Percentiles rank a stretch among this genome's conserved stretches.
Evolutionary conservation across 2,113 vertebrate genomes (phyloP).

Genomic region (Capra hircus): DNA sequence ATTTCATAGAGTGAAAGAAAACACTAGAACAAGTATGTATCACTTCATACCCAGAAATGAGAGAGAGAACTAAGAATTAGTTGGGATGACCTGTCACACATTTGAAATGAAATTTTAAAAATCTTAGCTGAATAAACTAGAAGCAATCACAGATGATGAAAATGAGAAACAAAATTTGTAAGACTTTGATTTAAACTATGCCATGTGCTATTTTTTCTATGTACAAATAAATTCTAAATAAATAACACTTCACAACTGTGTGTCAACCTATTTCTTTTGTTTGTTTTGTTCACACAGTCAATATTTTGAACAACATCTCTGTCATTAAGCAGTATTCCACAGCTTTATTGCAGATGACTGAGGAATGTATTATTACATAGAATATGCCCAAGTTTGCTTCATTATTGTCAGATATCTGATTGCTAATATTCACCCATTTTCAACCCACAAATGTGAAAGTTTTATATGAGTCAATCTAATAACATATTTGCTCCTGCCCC

Average conservation of each 20-base stretch:
- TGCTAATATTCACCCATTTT: neutral
- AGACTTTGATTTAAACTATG: neutral
- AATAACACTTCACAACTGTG: neutral
- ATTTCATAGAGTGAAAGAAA: neutral
- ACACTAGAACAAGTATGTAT: neutral
- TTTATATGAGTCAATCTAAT: neutral
- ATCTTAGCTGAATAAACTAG: neutral
- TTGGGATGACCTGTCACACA: neutral
- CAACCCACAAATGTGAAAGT: neutral
- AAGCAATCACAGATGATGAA: neutral
- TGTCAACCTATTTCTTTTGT: neutral
- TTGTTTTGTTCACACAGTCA: neutral
- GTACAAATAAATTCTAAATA: slow-evolving; percentile 10
- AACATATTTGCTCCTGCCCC: neutral
- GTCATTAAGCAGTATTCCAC: neutral
- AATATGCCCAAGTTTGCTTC: neutral
- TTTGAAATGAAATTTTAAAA: neutral
- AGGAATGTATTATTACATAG: neutral
- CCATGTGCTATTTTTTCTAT: neutral
- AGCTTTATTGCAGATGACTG: neutral
- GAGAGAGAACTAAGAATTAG: neutral
- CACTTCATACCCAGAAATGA: neutral
- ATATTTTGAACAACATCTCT: neutral
- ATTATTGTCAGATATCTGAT: neutral
- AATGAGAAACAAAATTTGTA: neutral